Conservation (phyloP, 1,140 invertebrate genomes). For the Drosophila auraria region DNA sequence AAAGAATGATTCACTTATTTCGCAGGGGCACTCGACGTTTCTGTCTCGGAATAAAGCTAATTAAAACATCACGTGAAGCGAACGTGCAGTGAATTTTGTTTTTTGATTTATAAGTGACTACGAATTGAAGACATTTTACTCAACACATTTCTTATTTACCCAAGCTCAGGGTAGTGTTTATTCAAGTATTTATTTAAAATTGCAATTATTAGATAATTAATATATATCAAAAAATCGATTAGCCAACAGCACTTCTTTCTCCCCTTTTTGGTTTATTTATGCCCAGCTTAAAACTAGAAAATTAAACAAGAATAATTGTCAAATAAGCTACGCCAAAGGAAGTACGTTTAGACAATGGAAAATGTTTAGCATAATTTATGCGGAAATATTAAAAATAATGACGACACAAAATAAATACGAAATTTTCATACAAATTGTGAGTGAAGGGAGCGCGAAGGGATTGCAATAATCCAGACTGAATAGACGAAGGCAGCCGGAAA, state of each 20-base stretch:
- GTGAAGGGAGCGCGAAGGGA: conserved; percentile 16
- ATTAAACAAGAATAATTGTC: neutral
- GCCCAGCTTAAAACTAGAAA: neutral
- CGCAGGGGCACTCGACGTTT: neutral
- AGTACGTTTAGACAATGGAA: conserved; percentile 21
- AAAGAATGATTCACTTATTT: conserved; percentile 8
- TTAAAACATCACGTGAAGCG: conserved; percentile 34
- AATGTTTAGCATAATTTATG: conserved; percentile 60
- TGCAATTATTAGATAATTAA: neutral
- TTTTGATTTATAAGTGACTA: neutral
- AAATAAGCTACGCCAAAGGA: neutral
- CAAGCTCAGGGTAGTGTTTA: too few species aligned
- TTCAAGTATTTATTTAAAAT: too few species aligned
- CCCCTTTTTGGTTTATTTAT: too few species aligned
- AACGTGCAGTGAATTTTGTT: conserved; percentile 28
- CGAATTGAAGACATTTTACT: neutral
- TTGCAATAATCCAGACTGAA: conserved; percentile 28
- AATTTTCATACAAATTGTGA: conserved; percentile 34
- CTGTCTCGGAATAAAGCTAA: conserved; percentile 4
- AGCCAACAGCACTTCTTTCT: too few species aligned
- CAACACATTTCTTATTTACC: neutral
- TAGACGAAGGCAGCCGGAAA: conserved; percentile 38
- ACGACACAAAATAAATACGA: conserved; percentile 39
- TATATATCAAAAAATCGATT: too few species aligned
- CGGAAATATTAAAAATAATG: conserved; percentile 46